Conservation (phyloP, 2,113 vertebrate genomes). For the Triplophysa siluroides region DNA sequence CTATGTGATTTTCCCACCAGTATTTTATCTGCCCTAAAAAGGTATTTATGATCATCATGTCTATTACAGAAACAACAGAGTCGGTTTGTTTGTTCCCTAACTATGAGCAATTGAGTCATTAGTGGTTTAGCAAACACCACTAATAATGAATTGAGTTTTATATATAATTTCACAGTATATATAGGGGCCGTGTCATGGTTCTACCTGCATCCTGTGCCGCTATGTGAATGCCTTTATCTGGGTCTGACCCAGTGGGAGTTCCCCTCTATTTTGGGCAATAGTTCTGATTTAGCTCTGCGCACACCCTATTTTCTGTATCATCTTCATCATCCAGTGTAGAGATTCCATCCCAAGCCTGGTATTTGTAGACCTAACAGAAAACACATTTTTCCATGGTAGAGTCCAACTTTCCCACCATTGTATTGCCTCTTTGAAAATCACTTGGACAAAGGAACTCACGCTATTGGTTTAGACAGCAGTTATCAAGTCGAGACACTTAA, state of each 20-base stretch:
- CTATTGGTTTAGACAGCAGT: neutral
- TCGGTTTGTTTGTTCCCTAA: no score
- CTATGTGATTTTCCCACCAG: neutral
- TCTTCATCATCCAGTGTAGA: slow-evolving; percentile 8
- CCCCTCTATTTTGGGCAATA: slow-evolving; percentile 36
- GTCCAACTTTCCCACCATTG: neutral
- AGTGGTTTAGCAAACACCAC: no score
- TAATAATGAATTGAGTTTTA: no score
- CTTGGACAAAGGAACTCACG: neutral
- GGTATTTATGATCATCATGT: no score
- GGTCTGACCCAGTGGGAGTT: slow-evolving; percentile 47
- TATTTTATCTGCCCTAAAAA: no score
- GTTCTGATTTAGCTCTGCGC: slow-evolving; percentile 36
- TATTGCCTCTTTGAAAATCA: neutral
- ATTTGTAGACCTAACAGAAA: slow-evolving; percentile 5
- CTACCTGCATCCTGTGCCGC: slow-evolving; percentile 26
- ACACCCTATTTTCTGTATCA: slow-evolving; percentile 40
- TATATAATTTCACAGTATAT: no score
- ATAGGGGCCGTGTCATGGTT: neutral
- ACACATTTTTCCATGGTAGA: slow-evolving; percentile 4
- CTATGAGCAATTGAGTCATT: no score
- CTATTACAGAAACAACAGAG: no score
- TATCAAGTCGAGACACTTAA: no score
- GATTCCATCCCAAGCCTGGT: neutral
- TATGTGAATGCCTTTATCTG: slow-evolving; percentile 43